Evolutionary conservation across 2,888 invertebrate species (phyloP), one percentile per base, ranked within the genome.

Genomic region (Trissoscelio sp.): DNA sequence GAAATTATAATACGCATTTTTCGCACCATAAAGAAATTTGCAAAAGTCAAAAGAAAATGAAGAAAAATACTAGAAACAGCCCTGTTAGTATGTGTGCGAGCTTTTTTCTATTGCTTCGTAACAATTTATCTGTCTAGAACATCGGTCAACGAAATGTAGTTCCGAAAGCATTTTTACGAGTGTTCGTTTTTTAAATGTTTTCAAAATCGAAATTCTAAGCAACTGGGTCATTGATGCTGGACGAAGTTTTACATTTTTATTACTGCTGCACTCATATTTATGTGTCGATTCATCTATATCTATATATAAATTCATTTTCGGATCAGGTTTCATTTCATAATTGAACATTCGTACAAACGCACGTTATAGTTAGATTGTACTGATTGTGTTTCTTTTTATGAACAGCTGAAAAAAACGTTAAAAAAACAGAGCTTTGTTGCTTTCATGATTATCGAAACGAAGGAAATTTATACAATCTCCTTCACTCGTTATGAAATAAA

Each of bases 221-320:
- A 72, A 72, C 60, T 60, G 51, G 60, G 60, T 72, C 60, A 72
- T 72, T 62, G 39, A 62, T 60, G 57, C 37, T 22, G 18, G 16
- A 42, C 42, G 44, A 69, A 69, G 69, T 57, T 69, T 55, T 20
- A 31, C 28, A 20, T 55, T 69, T 57, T 69, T 44, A 44, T 44
- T 57, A 34, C 34, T 67, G 55, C 18, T 42, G 7, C 24, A 55
- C 18, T 9, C n/a, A 39, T 55, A 55, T 55, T 44, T 42, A n/a
- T 60, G 12, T 24, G 9, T 37, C 2, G 20, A 57, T 34, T 37
- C 12, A 37, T 34, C 20, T n/a, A 11, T 20, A 44, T 11, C 11
- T 28, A 9, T 28, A 5, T 51, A 34, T 34, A 20, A 20, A 16
- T 55, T 34, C 11, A 37, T 18, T 31, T 55, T 31, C 14, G 20